Percentiles rank a stretch among this genome's conserved stretches.
Evolutionary conservation across 1,140 invertebrate genomes (phyloP).

Genomic region (Cataglyphis hispanica): DNA sequence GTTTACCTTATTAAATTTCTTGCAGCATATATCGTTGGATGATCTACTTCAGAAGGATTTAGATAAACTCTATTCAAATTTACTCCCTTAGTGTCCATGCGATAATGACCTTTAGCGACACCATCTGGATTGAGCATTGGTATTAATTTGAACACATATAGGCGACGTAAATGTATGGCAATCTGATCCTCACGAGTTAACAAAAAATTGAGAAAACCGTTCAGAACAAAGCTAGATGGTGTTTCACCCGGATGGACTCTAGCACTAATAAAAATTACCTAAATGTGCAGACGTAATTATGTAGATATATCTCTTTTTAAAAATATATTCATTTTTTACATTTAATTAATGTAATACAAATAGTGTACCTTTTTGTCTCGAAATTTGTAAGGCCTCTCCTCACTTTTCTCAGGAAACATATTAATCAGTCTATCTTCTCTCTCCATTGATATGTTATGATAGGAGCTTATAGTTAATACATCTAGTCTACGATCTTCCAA

Average conservation of each 20-base stretch:
- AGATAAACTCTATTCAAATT: conserved; percentile 96
- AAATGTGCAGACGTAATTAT: conserved; percentile 66
- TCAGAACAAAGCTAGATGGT: conserved; percentile 97
- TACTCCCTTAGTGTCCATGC: conserved; percentile 95
- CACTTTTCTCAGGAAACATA: conserved; percentile 91
- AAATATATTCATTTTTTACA: background rate
- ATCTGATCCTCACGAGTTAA: conserved; percentile 92
- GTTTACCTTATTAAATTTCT: conserved; percentile 91
- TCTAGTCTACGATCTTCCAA: conserved; percentile 94
- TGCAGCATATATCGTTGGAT: conserved; percentile 94
- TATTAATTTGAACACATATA: conserved; percentile 96
- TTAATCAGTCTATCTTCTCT: conserved; percentile 91
- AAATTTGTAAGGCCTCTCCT: conserved; percentile 91
- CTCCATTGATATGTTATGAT: conserved; percentile 91
- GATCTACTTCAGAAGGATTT: conserved; percentile 91
- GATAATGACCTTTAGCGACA: conserved; percentile 95
- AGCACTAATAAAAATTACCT: conserved; percentile 95
- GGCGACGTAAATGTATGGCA: conserved; percentile 90
- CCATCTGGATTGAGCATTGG: conserved; percentile 98
- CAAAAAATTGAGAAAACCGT: conserved; percentile 94
- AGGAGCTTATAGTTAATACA: conserved; percentile 95
- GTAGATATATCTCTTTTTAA: conserved; percentile 3
- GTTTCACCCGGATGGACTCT: conserved; percentile 98
- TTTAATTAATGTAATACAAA: background rate
- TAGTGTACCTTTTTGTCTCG: conserved; percentile 90